Percentiles rank a stretch among this genome's conserved stretches.
These are phyloP conservation scores for Pholis gunnellus DNA, from an alignment of 2,113 vertebrate species.

Conservation along the genomic window DNA sequence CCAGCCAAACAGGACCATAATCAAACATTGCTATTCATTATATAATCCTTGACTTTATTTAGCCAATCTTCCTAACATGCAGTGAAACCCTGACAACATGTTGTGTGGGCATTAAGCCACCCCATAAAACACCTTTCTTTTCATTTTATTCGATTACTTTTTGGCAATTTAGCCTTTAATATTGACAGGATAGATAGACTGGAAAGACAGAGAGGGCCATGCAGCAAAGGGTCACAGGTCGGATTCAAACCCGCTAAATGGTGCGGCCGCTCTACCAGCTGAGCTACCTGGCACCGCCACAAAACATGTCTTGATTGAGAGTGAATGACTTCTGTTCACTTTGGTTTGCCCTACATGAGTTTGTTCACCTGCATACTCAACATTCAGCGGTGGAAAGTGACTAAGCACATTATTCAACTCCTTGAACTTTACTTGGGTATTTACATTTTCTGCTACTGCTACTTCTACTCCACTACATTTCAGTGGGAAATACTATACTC, in stretches of 20 bases:
- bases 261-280: neutral
- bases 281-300: no score
- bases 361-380: no score
- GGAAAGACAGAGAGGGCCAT: neutral
- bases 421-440: neutral
- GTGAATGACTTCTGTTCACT: no score
- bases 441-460: neutral
- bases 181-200: neutral
- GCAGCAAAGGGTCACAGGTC: neutral
- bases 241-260: neutral
- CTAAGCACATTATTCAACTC: neutral
- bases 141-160: neutral
- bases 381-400: neutral
- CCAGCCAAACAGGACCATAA: constrained; percentile 1
- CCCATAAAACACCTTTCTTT: neutral
- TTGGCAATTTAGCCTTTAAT: neutral
- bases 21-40: neutral
- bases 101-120: neutral
- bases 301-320: no score
- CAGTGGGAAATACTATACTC: neutral
- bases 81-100: constrained; percentile 5
- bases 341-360: no score
- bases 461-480: neutral
- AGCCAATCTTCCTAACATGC: neutral
- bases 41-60: constrained; percentile 1